phyloP scores from a whole-genome alignment of 2,888 invertebrate species.

The Pemphredon lugubris region DNA sequence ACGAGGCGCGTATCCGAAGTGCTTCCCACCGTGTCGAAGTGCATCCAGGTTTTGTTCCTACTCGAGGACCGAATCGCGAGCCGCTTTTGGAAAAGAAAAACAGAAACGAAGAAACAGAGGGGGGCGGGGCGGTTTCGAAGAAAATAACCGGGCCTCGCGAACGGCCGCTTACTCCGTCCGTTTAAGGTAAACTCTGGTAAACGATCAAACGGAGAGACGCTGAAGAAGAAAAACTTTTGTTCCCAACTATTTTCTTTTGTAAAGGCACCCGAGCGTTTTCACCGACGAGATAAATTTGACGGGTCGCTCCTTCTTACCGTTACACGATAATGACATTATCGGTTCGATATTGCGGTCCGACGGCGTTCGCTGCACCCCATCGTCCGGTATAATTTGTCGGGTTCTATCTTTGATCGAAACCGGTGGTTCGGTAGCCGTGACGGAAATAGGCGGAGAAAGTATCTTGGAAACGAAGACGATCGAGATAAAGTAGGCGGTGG shows the following conservation, averaged over 20 bases:
- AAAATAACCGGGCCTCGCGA: constrained; percentile 2
- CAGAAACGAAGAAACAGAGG: constrained; percentile 5
- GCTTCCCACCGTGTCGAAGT: too few relatives aligned
- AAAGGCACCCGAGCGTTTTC: neutral
- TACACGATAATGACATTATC: constrained; percentile 41
- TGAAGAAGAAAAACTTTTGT: neutral
- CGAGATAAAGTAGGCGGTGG: constrained; percentile 36
- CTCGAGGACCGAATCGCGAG: constrained; percentile 9
- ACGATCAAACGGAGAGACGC: constrained; percentile 1
- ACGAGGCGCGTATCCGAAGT: neutral
- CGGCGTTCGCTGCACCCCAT: neutral
- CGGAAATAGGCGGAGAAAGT: constrained; percentile 36
- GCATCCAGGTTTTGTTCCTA: too few relatives aligned
- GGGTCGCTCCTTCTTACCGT: constrained; percentile 7
- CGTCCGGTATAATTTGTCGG: constrained; percentile 38
- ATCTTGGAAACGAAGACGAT: constrained; percentile 36
- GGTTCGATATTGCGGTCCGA: constrained; percentile 6
- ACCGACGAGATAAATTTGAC: constrained; percentile 18
- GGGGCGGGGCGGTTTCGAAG: constrained; percentile 1
- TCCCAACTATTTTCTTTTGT: neutral
- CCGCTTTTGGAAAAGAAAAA: constrained; percentile 19
- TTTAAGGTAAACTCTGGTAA: too few relatives aligned
- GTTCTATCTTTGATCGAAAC: constrained; percentile 35
- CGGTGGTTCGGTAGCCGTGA: constrained; percentile 37
- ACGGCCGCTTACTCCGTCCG: too few relatives aligned